These are phyloP conservation scores for Pseudobourletiella spinata DNA, from an alignment of 1,140 invertebrate genomes.

Conservation along the genomic window DNA sequence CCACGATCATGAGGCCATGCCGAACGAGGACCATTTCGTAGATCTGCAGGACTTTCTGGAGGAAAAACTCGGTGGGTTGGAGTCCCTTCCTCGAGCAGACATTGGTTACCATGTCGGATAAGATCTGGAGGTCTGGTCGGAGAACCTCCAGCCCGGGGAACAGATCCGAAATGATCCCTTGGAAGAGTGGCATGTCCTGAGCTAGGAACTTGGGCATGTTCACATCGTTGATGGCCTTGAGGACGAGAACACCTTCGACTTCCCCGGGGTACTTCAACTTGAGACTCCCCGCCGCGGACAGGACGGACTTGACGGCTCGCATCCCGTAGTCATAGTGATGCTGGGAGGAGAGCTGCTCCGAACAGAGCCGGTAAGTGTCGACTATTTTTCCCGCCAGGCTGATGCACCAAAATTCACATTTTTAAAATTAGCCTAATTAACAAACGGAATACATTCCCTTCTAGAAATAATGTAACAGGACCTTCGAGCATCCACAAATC, in stretches of 20 bases:
- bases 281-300: slow-evolving; percentile 73
- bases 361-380: slow-evolving; percentile 81
- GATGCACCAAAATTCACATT: too few relatives aligned
- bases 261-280: slow-evolving; percentile 67
- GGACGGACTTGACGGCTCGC: slow-evolving; percentile 75
- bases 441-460: neutral
- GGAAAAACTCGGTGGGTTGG: slow-evolving; percentile 61
- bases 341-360: slow-evolving; percentile 82
- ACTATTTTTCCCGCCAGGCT: slow-evolving; percentile 81
- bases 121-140: slow-evolving; percentile 52
- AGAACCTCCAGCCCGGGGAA: slow-evolving; percentile 73
- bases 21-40: slow-evolving; percentile 89
- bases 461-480: neutral
- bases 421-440: neutral
- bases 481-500: slow-evolving; percentile 60
- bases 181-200: slow-evolving; percentile 77
- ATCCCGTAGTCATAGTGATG: slow-evolving; percentile 91
- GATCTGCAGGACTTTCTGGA: slow-evolving; percentile 66
- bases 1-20: slow-evolving; percentile 88
- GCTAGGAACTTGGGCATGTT: slow-evolving; percentile 88
- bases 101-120: slow-evolving; percentile 52
- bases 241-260: slow-evolving; percentile 59
- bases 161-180: slow-evolving; percentile 83
- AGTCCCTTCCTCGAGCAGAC: slow-evolving; percentile 56
- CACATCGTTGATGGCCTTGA: slow-evolving; percentile 83